Percentiles rank a stretch among this genome's conserved stretches.
Conservation (phyloP, 1,140 invertebrate species). For the Cardiocondyla obscurior region DNA sequence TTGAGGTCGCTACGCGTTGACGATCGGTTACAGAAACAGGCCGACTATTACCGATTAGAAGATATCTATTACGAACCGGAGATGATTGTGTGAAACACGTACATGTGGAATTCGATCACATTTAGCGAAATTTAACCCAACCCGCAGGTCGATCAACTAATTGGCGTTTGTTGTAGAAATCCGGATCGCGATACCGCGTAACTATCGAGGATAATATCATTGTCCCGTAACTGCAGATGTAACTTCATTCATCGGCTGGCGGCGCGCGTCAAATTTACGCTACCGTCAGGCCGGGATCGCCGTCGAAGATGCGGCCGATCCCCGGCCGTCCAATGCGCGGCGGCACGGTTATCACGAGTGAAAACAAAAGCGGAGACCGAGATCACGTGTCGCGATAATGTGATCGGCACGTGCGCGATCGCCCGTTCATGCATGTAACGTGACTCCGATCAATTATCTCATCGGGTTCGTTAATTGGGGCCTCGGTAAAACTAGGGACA, state of each 20-base stretch:
- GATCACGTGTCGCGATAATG: slow-evolving; percentile 54
- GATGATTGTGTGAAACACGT: slow-evolving; percentile 40
- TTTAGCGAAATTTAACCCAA: slow-evolving; percentile 51
- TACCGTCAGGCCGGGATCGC: neutral
- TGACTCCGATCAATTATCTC: slow-evolving; percentile 65
- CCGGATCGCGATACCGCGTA: slow-evolving; percentile 25
- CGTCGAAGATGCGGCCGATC: slow-evolving; percentile 20
- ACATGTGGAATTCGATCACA: slow-evolving; percentile 28
- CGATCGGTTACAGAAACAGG: neutral
- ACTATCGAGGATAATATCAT: slow-evolving; percentile 38
- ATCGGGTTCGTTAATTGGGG: slow-evolving; percentile 62
- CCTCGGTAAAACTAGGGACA: neutral
- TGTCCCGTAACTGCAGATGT: slow-evolving; percentile 28
- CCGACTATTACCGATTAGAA: slow-evolving; percentile 31
- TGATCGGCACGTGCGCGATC: slow-evolving; percentile 11
- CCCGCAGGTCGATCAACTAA: slow-evolving; percentile 43
- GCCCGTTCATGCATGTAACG: slow-evolving; percentile 43
- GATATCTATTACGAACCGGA: slow-evolving; percentile 41
- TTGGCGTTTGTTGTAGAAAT: slow-evolving; percentile 53
- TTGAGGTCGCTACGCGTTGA: neutral
- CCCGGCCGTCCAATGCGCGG: neutral
- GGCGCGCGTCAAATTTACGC: slow-evolving; percentile 33
- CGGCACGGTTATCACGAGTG: slow-evolving; percentile 18
- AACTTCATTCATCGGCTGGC: slow-evolving; percentile 36
- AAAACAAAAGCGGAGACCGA: slow-evolving; percentile 42